phyloP scores from a whole-genome alignment of 1,140 invertebrate genomes.

The Parapsyche elsis region DNA sequence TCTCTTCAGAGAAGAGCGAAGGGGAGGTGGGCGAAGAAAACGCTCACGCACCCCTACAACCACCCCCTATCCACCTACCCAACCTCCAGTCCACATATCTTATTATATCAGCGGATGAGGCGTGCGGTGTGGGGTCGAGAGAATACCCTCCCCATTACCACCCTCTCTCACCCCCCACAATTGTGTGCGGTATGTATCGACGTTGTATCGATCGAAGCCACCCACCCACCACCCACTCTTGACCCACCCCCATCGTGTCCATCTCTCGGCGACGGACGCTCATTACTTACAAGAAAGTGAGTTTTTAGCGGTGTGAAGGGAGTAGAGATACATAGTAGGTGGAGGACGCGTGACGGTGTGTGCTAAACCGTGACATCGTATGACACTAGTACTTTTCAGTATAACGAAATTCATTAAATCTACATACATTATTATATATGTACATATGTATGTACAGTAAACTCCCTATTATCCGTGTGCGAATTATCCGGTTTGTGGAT shows the following conservation, averaged over 20 bases:
- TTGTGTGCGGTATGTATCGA: conserved; percentile 54
- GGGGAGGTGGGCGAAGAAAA: background rate
- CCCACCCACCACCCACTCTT: background rate
- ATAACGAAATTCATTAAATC: too few species aligned
- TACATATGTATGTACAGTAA: too few species aligned
- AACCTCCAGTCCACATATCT: conserved; percentile 51
- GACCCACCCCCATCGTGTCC: conserved; percentile 45
- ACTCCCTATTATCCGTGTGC: too few species aligned
- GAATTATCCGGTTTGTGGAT: too few species aligned
- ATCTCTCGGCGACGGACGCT: conserved; percentile 45
- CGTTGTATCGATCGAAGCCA: conserved; percentile 50
- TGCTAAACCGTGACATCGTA: too few species aligned
- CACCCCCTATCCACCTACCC: background rate
- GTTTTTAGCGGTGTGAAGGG: background rate
- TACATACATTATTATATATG: too few species aligned
- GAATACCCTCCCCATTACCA: background rate
- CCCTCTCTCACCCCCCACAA: conserved; percentile 17
- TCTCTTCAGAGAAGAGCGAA: background rate
- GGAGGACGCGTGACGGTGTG: background rate
- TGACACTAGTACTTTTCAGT: too few species aligned
- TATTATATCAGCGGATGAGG: conserved; percentile 52
- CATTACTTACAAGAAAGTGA: conserved; percentile 39
- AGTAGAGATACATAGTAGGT: too few species aligned
- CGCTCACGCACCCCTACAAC: background rate
- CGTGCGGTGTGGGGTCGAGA: conserved; percentile 24